Conservation (phyloP, 2,113 vertebrate genomes). For the Saimiri boliviensis region DNA sequence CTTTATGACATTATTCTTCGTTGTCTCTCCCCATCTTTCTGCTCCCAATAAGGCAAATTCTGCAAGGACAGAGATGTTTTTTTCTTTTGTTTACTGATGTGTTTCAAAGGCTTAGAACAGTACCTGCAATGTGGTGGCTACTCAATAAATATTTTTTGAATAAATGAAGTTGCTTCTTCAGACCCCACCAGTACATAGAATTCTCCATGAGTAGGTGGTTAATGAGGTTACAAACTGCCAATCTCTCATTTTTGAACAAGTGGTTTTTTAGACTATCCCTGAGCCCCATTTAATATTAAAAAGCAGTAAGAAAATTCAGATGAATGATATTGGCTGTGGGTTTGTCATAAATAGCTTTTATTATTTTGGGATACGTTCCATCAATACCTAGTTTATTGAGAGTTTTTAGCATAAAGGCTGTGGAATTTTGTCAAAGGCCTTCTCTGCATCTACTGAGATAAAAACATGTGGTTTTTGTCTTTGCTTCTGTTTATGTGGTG, state of each 20-base stretch:
- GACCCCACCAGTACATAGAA: not conserved
- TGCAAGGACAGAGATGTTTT: not conserved
- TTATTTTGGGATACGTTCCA: too few species aligned
- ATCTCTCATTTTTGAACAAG: not conserved
- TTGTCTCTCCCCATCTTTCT: not conserved
- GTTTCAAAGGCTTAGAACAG: not conserved
- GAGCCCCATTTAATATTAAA: not conserved
- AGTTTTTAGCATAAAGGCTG: too few species aligned
- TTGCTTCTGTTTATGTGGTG: too few species aligned
- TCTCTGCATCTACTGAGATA: too few species aligned
- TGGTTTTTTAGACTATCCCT: not conserved
- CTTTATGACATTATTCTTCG: not conserved
- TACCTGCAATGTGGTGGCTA: not conserved
- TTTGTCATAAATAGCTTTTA: too few species aligned
- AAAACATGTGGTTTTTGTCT: too few species aligned
- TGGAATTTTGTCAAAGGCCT: too few species aligned
- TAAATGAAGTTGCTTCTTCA: not conserved
- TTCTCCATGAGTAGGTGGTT: not conserved
- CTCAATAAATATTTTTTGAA: not conserved
- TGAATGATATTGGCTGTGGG: not conserved
- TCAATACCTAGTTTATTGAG: too few species aligned
- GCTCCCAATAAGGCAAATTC: not conserved
- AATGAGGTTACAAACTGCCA: too few species aligned
- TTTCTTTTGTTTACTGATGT: not conserved
- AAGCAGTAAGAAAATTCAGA: not conserved